Evolutionary conservation across 1,140 invertebrate species (phyloP).

Genomic region (Subanguina moxae): DNA sequence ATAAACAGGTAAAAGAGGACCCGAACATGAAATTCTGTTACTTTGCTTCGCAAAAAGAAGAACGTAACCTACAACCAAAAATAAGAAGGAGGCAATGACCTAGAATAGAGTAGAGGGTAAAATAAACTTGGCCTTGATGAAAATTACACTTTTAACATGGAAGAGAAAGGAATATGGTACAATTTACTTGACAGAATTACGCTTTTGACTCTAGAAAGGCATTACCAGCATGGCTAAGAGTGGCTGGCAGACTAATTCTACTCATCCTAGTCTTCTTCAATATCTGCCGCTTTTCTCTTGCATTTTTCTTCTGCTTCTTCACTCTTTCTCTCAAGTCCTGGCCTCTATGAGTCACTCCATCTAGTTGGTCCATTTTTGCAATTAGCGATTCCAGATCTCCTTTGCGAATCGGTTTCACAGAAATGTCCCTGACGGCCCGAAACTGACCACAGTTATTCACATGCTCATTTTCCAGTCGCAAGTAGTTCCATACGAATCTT

Average conservation of each 20-base stretch:
- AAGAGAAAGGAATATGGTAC: conserved; percentile 11
- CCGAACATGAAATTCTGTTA: conserved; percentile 22
- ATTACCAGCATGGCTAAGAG: conserved; percentile 33
- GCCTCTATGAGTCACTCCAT: conserved; percentile 57
- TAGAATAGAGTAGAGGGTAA: conserved; percentile 1
- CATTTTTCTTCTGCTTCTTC: conserved; percentile 58
- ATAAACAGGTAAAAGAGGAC: background rate
- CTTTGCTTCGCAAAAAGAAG: conserved; percentile 16
- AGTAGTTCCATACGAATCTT: conserved; percentile 95
- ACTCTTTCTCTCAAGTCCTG: conserved; percentile 55
- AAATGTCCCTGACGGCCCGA: conserved; percentile 93
- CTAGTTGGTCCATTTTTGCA: conserved; percentile 53
- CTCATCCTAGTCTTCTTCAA: conserved; percentile 51
- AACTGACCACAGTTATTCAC: conserved; percentile 96
- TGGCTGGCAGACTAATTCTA: conserved; percentile 37
- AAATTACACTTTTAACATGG: too few species aligned
- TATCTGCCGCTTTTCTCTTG: conserved; percentile 50
- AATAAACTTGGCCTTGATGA: too few species aligned
- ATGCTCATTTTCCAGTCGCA: conserved; percentile 98
- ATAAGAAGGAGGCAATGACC: background rate
- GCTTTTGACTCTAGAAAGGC: conserved; percentile 44
- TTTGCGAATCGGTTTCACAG: conserved; percentile 78
- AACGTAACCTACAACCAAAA: too few species aligned
- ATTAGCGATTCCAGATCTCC: conserved; percentile 51
- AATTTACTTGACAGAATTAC: too few species aligned